Percentiles rank a stretch among this genome's conserved stretches.
These are phyloP conservation scores for Cottus gobio DNA, from an alignment of 2,113 vertebrate species.

Conservation along the genomic window DNA sequence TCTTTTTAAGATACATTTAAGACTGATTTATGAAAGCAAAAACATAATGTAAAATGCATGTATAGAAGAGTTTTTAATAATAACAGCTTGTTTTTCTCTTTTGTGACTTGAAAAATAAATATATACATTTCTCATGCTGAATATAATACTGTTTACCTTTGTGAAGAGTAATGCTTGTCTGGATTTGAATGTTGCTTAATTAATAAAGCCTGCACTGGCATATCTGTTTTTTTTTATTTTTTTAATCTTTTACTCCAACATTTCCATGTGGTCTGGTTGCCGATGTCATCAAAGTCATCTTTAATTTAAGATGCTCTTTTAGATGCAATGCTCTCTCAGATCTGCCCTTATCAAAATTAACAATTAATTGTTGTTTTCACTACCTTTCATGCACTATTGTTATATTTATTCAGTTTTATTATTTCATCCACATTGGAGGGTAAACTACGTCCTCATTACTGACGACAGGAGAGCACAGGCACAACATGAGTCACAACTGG, in stretches of 20 bases:
- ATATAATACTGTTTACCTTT: background rate
- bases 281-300: conserved; percentile 6
- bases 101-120: background rate
- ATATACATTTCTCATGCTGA: background rate
- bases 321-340: conserved; percentile 14
- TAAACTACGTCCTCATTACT: conserved; percentile 43
- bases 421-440: conserved; percentile 25
- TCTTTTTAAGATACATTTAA: background rate
- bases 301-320: conserved; percentile 5
- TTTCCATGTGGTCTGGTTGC: background rate
- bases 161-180: background rate
- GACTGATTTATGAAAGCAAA: conserved; percentile 10
- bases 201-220: conserved; percentile 4
- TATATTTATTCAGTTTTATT: conserved; percentile 35
- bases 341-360: conserved; percentile 27
- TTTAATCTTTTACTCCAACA: background rate
- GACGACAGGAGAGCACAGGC: conserved; percentile 42
- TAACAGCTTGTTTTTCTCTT: background rate
- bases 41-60: background rate
- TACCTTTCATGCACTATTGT: conserved; percentile 24
- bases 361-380: conserved; percentile 2
- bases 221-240: too few relatives aligned
- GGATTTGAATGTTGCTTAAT: conserved; percentile 18
- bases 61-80: background rate
- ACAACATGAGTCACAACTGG: conserved; percentile 33